Percentiles rank a stretch among this genome's conserved stretches.
phyloP scores from a whole-genome alignment of 2,113 vertebrate genomes.

The Pteronura brasiliensis region DNA sequence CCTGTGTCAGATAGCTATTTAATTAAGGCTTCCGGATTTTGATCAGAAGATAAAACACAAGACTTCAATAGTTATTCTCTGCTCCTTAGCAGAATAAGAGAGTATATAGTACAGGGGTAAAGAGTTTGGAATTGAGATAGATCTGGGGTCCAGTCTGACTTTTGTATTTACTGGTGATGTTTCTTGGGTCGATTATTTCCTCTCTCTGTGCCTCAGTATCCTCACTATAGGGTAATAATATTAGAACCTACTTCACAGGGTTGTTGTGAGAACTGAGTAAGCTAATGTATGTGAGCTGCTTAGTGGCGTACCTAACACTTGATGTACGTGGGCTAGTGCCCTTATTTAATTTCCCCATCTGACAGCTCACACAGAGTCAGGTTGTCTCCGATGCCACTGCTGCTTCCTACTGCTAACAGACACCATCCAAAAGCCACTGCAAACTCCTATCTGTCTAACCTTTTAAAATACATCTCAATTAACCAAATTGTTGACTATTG shows the following conservation, averaged over 20 bases:
- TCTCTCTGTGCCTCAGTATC: not conserved
- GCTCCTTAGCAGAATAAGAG: no score
- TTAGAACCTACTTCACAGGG: not conserved
- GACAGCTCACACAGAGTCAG: not conserved
- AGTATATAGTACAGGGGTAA: not conserved
- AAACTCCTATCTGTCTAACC: not conserved
- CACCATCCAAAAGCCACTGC: not conserved
- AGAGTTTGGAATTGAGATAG: not conserved
- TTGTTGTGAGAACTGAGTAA: not conserved
- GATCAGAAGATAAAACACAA: not conserved
- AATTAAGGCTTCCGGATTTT: not conserved
- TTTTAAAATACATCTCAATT: not conserved
- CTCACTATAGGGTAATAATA: not conserved
- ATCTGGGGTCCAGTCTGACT: not conserved
- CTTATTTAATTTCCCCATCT: not conserved
- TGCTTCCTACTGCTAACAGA: not conserved
- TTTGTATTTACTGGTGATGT: not conserved
- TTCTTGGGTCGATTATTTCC: not conserved
- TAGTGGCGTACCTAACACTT: not conserved
- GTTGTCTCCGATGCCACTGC: not conserved
- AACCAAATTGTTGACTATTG: not conserved
- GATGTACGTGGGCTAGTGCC: not conserved
- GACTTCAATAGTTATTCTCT: not conserved
- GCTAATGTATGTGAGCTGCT: not conserved
- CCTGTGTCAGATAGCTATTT: not conserved